Conservation (phyloP, 1,140 invertebrate genomes). For the Battus philenor region DNA sequence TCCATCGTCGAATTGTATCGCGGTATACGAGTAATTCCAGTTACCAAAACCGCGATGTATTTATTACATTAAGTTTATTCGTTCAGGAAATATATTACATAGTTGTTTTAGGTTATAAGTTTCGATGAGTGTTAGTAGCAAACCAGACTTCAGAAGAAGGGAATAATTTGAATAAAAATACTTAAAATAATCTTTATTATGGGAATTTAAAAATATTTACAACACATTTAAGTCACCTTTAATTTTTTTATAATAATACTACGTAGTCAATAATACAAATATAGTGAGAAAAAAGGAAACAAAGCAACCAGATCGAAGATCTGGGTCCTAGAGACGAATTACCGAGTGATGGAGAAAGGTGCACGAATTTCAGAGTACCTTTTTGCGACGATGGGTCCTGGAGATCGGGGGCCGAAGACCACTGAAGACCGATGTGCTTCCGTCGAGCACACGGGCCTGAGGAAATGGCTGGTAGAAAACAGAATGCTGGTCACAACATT, state of each 20-base stretch:
- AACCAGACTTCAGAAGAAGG: no score
- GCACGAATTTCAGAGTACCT: conserved; percentile 83
- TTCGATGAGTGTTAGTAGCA: no score
- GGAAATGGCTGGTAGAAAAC: conserved; percentile 84
- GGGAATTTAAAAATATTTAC: no score
- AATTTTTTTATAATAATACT: no score
- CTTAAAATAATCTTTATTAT: no score
- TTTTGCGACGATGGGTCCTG: conserved; percentile 82
- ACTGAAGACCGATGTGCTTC: conserved; percentile 76
- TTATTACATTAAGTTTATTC: background rate
- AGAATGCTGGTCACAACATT: conserved; percentile 86
- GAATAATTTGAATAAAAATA: no score
- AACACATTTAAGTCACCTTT: no score
- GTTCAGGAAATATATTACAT: no score
- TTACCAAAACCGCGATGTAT: background rate
- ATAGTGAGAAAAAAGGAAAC: no score
- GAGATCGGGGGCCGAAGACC: conserved; percentile 71
- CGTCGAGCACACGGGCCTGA: conserved; percentile 79
- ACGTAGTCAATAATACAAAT: no score
- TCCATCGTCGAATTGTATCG: conserved; percentile 4
- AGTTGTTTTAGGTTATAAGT: background rate
- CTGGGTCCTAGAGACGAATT: conserved; percentile 42
- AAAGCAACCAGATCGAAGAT: conserved; percentile 37
- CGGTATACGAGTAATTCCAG: background rate
- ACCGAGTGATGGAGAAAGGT: conserved; percentile 73